Conservation (phyloP, 2,888 invertebrate species). For the Lithophane socia region DNA sequence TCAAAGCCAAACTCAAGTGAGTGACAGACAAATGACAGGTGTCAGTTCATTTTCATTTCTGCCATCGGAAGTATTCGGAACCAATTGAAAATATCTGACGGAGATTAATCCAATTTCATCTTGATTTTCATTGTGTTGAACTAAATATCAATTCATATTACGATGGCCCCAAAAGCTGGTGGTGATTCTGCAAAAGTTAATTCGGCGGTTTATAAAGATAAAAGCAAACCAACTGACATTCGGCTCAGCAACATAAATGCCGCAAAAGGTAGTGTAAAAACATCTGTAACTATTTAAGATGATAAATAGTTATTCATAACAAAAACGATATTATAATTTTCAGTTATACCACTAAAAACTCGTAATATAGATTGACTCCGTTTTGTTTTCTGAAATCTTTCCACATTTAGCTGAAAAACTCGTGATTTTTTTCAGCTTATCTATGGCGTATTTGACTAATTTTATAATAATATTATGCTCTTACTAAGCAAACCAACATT, state of each 20-base stretch:
- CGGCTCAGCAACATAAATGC: slow-evolving; percentile 98
- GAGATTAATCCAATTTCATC: slow-evolving; percentile 69
- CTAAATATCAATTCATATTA: slow-evolving; percentile 37
- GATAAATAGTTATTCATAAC: slow-evolving; percentile 27
- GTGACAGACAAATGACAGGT: background rate
- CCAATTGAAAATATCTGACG: background rate
- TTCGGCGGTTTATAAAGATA: slow-evolving; percentile 95
- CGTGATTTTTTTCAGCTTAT: slow-evolving; percentile 36
- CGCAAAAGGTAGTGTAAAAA: slow-evolving; percentile 98
- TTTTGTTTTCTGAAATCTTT: slow-evolving; percentile 1
- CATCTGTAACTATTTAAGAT: slow-evolving; percentile 70
- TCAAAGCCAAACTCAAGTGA: background rate
- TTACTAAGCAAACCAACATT: no score
- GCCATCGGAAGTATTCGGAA: no score
- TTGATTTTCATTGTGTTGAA: slow-evolving; percentile 43
- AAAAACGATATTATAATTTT: background rate
- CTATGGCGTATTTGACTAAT: slow-evolving; percentile 11
- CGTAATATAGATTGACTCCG: background rate
- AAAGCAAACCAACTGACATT: slow-evolving; percentile 98
- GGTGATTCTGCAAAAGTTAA: slow-evolving; percentile 87
- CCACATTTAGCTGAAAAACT: background rate
- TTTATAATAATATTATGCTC: background rate
- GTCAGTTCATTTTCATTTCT: slow-evolving; percentile 3
- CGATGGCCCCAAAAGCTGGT: slow-evolving; percentile 88
- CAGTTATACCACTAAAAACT: background rate